Conservation (phyloP, 2,113 vertebrate species). For the Neomonachus schauinslandi region DNA sequence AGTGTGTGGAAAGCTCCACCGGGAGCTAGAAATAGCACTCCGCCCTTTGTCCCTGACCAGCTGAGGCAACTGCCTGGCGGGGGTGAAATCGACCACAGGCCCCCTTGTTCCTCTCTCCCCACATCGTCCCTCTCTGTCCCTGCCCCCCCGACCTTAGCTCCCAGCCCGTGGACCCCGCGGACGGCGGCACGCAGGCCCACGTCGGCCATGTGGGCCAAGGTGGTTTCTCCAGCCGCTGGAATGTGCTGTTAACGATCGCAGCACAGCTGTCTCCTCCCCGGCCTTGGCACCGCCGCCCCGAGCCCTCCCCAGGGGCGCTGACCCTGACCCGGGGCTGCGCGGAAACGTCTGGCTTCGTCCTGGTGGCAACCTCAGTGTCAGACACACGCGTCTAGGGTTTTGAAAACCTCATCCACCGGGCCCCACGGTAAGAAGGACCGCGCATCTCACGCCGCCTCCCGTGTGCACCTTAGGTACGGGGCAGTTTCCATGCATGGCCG, state of each 20-base stretch:
- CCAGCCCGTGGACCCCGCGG: neutral
- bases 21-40: constrained; percentile 55
- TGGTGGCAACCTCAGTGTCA: neutral
- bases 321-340: neutral
- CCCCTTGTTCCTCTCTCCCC: constrained; percentile 64
- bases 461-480: fast-evolving
- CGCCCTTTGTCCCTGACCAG: constrained; percentile 61
- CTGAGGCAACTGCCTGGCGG: neutral
- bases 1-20: neutral
- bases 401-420: neutral
- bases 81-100: constrained; percentile 48
- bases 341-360: neutral
- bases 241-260: fast-evolving
- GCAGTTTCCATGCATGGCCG: fast-evolving
- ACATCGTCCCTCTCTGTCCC: neutral
- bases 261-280: neutral
- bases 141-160: neutral
- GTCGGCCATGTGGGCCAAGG: neutral
- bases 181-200: neutral
- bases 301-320: neutral
- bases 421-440: neutral
- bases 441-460: fast-evolving
- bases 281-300: neutral
- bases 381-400: neutral
- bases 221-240: neutral